Conservation (phyloP, 2,113 vertebrate genomes). For the Phrynosoma platyrhinos region DNA sequence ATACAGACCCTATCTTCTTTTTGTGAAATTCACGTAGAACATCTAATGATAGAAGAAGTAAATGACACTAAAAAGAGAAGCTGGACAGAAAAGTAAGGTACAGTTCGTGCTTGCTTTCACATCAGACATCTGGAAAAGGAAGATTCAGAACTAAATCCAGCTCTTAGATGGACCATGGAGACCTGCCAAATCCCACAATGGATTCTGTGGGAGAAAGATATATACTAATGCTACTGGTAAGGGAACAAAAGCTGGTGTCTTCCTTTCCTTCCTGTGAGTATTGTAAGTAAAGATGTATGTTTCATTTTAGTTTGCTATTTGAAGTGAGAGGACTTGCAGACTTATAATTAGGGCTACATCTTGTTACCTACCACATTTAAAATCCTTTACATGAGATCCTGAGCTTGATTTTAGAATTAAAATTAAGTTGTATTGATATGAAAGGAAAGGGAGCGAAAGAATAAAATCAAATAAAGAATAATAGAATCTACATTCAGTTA, state of each 20-base stretch:
- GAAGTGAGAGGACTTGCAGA: neutral
- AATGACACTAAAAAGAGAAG: neutral
- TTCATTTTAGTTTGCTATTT: neutral
- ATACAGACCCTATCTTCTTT: too few relatives aligned
- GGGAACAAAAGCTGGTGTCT: neutral
- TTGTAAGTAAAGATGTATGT: neutral
- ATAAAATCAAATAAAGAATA: constrained; percentile 50
- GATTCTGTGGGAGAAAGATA: neutral
- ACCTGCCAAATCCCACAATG: too few relatives aligned
- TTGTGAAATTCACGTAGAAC: neutral
- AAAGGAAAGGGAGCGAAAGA: constrained; percentile 39
- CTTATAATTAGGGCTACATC: too few relatives aligned
- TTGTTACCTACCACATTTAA: neutral
- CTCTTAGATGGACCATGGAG: neutral
- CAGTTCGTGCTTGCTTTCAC: neutral
- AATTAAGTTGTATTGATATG: constrained; percentile 66
- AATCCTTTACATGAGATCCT: constrained; percentile 40
- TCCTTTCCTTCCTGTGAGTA: too few relatives aligned
- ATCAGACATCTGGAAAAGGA: neutral
- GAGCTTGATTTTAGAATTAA: constrained; percentile 53
- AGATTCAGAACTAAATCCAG: neutral
- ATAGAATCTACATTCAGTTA: constrained; percentile 70
- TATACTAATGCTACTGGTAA: neutral
- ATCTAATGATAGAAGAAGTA: neutral
- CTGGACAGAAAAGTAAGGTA: neutral